These are phyloP conservation scores for Sinelater perroti DNA, from an alignment of 2,888 invertebrate genomes.

Conservation along the genomic window DNA sequence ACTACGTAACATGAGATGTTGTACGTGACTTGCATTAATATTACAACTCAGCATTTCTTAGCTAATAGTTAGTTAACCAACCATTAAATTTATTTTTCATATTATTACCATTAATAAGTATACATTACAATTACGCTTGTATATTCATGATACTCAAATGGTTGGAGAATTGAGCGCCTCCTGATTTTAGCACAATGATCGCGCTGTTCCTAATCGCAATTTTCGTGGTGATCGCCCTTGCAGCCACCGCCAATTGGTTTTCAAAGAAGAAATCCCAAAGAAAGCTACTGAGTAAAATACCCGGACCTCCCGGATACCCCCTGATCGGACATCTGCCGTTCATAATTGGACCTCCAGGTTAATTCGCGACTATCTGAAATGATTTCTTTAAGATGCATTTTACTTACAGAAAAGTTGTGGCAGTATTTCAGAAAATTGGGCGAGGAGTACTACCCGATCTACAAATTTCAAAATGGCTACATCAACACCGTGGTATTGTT, in stretches of 20 bases:
- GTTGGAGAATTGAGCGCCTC: too few species aligned
- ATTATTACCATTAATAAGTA: too few species aligned
- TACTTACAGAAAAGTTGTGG: background rate
- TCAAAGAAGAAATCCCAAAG: background rate
- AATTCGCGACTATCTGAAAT: too few species aligned
- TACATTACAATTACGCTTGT: too few species aligned
- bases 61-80: too few species aligned
- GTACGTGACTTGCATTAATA: too few species aligned
- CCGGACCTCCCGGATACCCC: background rate
- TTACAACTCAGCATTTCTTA: too few species aligned
- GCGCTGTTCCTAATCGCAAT: background rate
- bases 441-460: background rate
- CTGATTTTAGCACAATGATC: conserved; percentile 7
- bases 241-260: background rate
- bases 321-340: background rate
- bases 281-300: background rate
- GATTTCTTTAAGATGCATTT: too few species aligned
- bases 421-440: background rate
- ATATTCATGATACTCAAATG: too few species aligned
- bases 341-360: background rate
- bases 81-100: too few species aligned
- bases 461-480: background rate
- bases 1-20: too few species aligned
- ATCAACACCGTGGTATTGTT: background rate
- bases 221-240: too few species aligned